These are phyloP conservation scores for Thalassaphorura encarpata DNA, from an alignment of 1,140 invertebrate species.

Conservation along the genomic window DNA sequence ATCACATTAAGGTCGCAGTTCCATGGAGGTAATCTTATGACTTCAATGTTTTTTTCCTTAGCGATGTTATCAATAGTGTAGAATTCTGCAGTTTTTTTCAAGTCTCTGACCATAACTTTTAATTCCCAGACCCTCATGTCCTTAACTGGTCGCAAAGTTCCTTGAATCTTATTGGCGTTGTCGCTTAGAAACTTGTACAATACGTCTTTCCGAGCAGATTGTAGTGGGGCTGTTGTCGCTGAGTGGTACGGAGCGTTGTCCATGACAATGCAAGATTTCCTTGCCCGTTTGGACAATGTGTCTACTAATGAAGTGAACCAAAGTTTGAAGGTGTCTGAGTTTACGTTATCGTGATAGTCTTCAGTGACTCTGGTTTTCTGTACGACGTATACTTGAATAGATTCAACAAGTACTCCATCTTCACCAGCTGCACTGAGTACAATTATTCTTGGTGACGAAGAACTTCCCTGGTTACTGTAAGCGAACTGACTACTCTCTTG, in stretches of 20 bases:
- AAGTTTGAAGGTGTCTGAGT: background rate
- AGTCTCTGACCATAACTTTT: background rate
- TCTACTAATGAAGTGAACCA: background rate
- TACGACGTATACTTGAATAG: background rate
- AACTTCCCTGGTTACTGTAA: background rate
- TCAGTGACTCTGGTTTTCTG: background rate
- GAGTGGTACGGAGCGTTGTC: background rate
- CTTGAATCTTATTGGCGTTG: background rate
- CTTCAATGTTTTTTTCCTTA: background rate
- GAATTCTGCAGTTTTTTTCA: background rate
- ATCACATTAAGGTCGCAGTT: background rate
- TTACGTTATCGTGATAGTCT: constrained; percentile 2
- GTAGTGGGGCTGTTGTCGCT: background rate
- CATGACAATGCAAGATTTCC: background rate
- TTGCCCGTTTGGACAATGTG: background rate
- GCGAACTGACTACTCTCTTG: background rate
- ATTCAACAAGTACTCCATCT: background rate
- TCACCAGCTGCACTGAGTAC: background rate
- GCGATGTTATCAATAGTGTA: background rate
- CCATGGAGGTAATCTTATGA: constrained; percentile 1
- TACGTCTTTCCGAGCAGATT: background rate
- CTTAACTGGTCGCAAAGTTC: background rate
- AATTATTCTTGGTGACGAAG: background rate
- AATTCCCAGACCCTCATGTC: background rate
- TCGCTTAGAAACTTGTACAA: background rate